These are phyloP conservation scores for Orycteropus afer DNA, from an alignment of 2,113 vertebrate species.

Conservation along the genomic window DNA sequence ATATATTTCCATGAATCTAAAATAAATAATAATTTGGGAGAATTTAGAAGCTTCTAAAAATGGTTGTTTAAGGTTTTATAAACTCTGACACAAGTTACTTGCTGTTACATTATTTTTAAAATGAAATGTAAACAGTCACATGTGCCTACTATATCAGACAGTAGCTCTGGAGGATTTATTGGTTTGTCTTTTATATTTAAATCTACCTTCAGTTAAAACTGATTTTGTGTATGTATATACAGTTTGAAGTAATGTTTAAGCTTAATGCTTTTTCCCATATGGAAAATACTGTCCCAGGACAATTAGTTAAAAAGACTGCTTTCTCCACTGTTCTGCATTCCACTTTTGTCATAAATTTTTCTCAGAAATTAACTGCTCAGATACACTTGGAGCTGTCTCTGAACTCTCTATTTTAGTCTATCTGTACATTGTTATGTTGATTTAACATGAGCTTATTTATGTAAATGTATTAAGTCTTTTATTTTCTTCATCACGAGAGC, in stretches of 20 bases:
- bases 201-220: background rate
- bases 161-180: background rate
- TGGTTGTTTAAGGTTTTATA: constrained; percentile 52
- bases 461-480: background rate
- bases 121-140: background rate
- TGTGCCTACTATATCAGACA: background rate
- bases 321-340: background rate
- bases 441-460: background rate
- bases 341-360: background rate
- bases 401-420: too few species aligned
- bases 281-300: background rate
- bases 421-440: background rate
- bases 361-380: background rate
- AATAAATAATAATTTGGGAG: constrained; percentile 9
- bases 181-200: background rate
- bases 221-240: background rate
- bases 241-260: background rate
- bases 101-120: background rate
- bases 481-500: background rate
- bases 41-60: constrained; percentile 16
- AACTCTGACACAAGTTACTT: constrained; percentile 20
- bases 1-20: background rate
- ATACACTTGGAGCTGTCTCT: background rate
- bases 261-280: background rate
- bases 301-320: background rate